phyloP scores from a whole-genome alignment of 2,113 vertebrate species.

The Centropus bengalensis region DNA sequence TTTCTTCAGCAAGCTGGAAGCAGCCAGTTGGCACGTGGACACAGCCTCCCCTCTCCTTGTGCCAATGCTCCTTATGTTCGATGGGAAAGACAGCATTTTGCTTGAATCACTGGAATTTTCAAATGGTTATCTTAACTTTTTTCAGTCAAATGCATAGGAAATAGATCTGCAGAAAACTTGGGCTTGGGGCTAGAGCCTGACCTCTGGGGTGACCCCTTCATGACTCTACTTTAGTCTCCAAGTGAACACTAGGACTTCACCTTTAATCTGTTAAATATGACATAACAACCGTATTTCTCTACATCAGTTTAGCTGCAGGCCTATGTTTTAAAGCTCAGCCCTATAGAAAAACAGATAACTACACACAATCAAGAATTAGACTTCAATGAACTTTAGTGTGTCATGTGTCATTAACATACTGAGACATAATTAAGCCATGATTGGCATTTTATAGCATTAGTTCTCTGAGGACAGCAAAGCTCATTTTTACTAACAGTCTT shows the following conservation, averaged over 20 bases:
- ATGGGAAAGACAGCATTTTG: neutral
- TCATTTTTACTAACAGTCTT: conserved; percentile 33
- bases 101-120: neutral
- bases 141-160: neutral
- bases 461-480: conserved; percentile 56
- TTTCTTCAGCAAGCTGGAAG: neutral
- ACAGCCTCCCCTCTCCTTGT: neutral
- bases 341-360: conserved; percentile 69
- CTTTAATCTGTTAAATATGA: conserved; percentile 65
- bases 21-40: neutral
- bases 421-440: conserved; percentile 68
- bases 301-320: conserved; percentile 58
- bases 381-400: conserved; percentile 75
- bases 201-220: neutral
- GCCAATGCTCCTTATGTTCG: neutral
- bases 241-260: conserved; percentile 35
- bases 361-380: conserved; percentile 75
- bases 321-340: conserved; percentile 64
- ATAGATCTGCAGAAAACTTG: neutral
- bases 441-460: conserved; percentile 67
- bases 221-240: conserved; percentile 32
- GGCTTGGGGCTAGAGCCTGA: neutral
- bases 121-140: neutral
- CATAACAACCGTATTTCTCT: conserved; percentile 53
- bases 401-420: conserved; percentile 74